phyloP scores from a whole-genome alignment of 2,888 invertebrate genomes.

The Microctonus brassicae region DNA sequence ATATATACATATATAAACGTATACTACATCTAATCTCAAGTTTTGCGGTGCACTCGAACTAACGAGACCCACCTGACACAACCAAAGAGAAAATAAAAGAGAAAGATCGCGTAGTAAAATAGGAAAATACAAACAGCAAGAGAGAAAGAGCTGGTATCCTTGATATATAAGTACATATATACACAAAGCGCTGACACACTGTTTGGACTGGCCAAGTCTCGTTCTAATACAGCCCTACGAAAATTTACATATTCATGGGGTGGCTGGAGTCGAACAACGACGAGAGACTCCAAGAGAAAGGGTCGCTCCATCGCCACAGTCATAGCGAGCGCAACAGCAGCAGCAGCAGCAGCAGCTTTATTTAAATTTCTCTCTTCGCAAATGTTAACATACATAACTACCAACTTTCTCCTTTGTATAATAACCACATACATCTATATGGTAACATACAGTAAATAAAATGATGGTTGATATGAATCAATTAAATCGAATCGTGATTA shows the following conservation, averaged over 20 bases:
- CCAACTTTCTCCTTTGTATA: background rate
- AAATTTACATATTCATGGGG: conserved; percentile 57
- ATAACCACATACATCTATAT: background rate
- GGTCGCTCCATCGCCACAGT: background rate
- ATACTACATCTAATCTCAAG: conserved; percentile 26
- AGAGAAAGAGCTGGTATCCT: conserved; percentile 27
- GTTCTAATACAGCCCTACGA: conserved; percentile 19
- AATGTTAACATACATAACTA: background rate
- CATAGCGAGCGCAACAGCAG: background rate
- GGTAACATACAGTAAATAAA: background rate
- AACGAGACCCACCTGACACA: conserved; percentile 34
- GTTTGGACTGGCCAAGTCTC: conserved; percentile 26
- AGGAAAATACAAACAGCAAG: background rate
- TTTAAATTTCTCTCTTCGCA: background rate
- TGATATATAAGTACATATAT: conserved; percentile 48
- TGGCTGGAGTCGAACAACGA: conserved; percentile 33
- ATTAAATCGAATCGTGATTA: background rate
- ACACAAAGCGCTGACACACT: conserved; percentile 25
- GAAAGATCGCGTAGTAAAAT: background rate
- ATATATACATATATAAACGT: background rate
- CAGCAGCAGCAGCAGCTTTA: background rate
- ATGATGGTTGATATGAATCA: background rate
- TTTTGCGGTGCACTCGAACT: conserved; percentile 30
- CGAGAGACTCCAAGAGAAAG: background rate
- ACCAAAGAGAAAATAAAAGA: background rate